Percentiles rank a stretch among this genome's conserved stretches.
Evolutionary conservation across 2,888 invertebrate species (phyloP).

Genomic region (Eilema griseolum): DNA sequence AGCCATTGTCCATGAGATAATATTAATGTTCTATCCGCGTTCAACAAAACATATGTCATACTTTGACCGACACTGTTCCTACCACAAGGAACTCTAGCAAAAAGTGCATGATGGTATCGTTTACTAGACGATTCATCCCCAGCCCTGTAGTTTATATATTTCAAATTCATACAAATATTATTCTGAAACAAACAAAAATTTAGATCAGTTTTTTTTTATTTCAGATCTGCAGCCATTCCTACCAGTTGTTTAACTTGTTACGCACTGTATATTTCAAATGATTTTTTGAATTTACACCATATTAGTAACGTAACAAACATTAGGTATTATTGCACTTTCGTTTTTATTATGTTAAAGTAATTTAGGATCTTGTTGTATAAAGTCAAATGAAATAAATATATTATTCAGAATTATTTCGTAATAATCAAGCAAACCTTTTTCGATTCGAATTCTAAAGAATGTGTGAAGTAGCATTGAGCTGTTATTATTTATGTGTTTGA

Average conservation of each 20-base stretch:
- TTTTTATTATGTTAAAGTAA: not conserved
- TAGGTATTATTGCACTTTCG: no score
- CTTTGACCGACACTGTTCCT: not conserved
- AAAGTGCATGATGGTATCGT: no score
- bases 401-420: not conserved
- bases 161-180: no score
- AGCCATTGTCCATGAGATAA: not conserved
- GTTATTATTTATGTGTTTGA: no score
- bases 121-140: not conserved
- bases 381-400: not conserved
- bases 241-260: conserved; percentile 76
- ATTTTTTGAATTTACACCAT: not conserved
- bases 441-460: no score
- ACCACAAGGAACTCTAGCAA: not conserved
- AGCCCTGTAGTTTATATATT: not conserved
- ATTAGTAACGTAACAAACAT: no score
- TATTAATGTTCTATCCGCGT: no score
- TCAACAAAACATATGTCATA: no score
- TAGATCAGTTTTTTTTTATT: conserved; percentile 42
- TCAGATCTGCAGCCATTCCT: conserved; percentile 79
- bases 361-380: not conserved
- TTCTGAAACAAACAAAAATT: no score
- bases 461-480: no score
- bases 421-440: no score
- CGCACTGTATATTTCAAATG: conserved; percentile 63